Evolutionary conservation across 2,113 vertebrate species (phyloP).

Genomic region (Rhombomys opimus): DNA sequence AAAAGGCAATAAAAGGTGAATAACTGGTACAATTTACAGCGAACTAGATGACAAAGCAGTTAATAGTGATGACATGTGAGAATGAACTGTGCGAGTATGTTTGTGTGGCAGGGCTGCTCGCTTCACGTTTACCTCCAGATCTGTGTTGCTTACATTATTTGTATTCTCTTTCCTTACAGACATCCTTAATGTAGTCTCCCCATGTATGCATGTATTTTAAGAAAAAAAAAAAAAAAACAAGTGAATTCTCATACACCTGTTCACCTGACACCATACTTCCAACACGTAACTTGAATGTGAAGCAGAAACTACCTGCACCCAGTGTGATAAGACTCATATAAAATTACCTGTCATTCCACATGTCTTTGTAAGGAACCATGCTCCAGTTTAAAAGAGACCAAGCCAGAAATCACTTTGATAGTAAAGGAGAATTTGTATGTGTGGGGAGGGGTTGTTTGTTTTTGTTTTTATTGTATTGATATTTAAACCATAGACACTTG

Average conservation of each 20-base stretch:
- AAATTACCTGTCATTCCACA: neutral
- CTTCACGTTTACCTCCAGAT: neutral
- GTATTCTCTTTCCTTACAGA: neutral
- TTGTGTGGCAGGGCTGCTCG: neutral
- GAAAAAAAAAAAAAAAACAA: neutral
- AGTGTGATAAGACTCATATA: neutral
- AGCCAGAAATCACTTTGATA: neutral
- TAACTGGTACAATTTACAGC: neutral
- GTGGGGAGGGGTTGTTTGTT: neutral
- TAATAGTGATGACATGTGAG: neutral
- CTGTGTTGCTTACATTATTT: too few relatives aligned
- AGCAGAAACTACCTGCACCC: neutral
- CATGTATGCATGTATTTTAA: neutral
- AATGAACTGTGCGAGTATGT: neutral
- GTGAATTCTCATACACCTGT: neutral
- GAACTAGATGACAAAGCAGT: neutral
- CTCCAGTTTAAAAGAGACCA: neutral
- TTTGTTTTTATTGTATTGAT: too few relatives aligned
- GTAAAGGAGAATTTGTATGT: neutral
- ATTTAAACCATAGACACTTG: neutral
- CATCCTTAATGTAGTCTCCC: neutral
- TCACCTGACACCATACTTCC: neutral
- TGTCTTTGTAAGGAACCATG: neutral
- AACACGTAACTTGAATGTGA: constrained; percentile 19
- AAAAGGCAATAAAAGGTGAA: neutral